phyloP scores from a whole-genome alignment of 2,888 invertebrate species.

The Tachystola acroxantha region DNA sequence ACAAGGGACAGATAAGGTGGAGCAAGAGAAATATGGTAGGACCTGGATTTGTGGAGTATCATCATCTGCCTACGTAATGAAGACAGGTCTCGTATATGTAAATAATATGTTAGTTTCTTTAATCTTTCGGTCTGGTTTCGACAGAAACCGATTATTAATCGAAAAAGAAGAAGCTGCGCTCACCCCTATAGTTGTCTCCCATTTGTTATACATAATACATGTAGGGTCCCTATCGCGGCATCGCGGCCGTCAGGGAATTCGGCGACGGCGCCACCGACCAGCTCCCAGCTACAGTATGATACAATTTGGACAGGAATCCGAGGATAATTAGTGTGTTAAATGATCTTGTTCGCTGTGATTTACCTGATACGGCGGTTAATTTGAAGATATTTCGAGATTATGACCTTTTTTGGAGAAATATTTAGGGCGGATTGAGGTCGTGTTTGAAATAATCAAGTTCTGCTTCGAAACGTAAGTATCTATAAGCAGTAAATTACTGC shows the following conservation, averaged over 20 bases:
- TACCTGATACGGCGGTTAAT: constrained; percentile 8
- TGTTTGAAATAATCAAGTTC: not conserved
- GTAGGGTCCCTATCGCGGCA: constrained; percentile 66
- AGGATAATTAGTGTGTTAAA: constrained; percentile 14
- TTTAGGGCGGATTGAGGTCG: not conserved
- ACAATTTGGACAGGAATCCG: constrained; percentile 11
- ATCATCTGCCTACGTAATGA: too few species aligned
- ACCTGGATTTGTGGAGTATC: too few species aligned
- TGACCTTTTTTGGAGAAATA: not conserved
- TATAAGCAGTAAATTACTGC: too few species aligned
- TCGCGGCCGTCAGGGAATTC: constrained; percentile 69
- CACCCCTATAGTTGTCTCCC: constrained; percentile 20
- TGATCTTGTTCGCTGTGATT: constrained; percentile 11
- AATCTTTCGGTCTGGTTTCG: too few species aligned
- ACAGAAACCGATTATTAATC: too few species aligned
- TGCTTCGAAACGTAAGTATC: too few species aligned
- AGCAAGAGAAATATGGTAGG: too few species aligned
- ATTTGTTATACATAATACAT: constrained; percentile 77
- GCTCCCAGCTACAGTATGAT: constrained; percentile 49
- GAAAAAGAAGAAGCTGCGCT: too few species aligned
- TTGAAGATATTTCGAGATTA: constrained; percentile 2
- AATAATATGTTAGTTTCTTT: too few species aligned
- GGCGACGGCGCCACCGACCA: constrained; percentile 67
- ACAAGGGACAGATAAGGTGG: too few species aligned
- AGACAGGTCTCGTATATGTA: too few species aligned